Evolutionary conservation across 1,140 invertebrate species (phyloP).

Genomic region (Berghia stephanieae): DNA sequence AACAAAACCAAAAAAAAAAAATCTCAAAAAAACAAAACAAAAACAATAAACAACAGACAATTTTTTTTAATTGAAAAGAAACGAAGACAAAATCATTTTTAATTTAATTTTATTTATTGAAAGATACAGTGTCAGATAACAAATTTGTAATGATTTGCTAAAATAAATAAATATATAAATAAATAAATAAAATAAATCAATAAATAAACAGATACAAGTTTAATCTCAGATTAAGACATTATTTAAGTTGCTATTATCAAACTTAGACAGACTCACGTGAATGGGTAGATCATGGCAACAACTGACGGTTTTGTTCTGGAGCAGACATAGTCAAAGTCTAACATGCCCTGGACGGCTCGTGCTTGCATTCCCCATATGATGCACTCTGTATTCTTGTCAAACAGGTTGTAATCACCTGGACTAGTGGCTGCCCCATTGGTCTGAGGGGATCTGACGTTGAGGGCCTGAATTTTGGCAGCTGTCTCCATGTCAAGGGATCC

Average conservation of each 20-base stretch:
- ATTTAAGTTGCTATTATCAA: no score
- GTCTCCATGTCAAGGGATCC: conserved; percentile 38
- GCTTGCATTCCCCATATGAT: conserved; percentile 99
- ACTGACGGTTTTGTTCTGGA: conserved; percentile 82
- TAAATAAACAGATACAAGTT: no score
- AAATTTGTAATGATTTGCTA: neutral
- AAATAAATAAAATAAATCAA: neutral
- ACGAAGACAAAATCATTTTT: neutral
- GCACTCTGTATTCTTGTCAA: conserved; percentile 86
- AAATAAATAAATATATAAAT: neutral
- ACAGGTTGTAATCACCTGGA: conserved; percentile 63
- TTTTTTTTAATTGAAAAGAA: neutral
- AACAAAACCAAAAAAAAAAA: no score
- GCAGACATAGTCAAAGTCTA: conserved; percentile 99
- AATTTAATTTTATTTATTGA: neutral
- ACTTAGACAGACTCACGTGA: conserved; percentile 67
- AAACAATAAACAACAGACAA: neutral
- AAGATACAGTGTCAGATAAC: no score
- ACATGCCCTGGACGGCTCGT: conserved; percentile 95
- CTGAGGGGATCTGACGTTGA: neutral
- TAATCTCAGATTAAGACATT: neutral
- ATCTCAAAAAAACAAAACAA: no score
- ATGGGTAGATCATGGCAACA: conserved; percentile 97
- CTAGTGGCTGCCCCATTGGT: neutral
- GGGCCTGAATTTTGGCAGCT: neutral